These are phyloP conservation scores for Phacellophora camtschatica DNA, from an alignment of 30 jellyfish, hydroid and myxozoan species.

Conservation along the genomic window DNA sequence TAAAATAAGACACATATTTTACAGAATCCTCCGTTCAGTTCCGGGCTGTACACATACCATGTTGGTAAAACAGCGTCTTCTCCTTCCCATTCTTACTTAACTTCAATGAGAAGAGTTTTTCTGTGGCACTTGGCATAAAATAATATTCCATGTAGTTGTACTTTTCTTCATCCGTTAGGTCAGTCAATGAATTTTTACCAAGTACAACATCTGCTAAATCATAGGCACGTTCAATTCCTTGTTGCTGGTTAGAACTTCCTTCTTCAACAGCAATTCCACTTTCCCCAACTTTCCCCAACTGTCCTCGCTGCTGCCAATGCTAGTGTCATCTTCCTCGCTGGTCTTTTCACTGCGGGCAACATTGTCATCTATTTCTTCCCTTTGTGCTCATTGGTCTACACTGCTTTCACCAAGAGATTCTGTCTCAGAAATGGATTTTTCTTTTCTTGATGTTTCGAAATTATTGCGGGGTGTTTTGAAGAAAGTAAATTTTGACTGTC, in stretches of 20 bases:
- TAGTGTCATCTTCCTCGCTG: not conserved
- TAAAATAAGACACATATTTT: conserved; percentile 27
- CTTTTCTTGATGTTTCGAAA: not conserved
- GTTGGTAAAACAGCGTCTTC: no score
- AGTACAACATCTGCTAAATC: conserved; percentile 32
- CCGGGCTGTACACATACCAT: conserved; percentile 42
- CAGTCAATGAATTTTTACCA: not conserved
- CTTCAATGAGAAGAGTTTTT: no score
- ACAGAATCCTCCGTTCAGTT: conserved; percentile 11
- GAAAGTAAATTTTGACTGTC: not conserved
- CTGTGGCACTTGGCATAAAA: no score
- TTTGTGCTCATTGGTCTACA: conserved; percentile 10
- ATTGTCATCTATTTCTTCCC: conserved; percentile 5
- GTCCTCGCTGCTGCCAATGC: conserved; percentile 18
- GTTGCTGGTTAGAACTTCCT: conserved; percentile 28
- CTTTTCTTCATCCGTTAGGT: no score
- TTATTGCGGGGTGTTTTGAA: not conserved
- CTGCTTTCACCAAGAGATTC: conserved; percentile 19
- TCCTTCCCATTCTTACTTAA: no score
- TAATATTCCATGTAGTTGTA: no score
- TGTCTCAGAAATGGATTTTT: conserved; percentile 6
- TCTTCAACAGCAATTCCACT: conserved; percentile 19
- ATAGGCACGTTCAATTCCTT: conserved; percentile 16
- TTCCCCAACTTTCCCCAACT: not conserved
- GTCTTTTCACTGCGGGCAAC: not conserved